phyloP scores from a whole-genome alignment of 2,888 invertebrate species.

The Andricus curvator region DNA sequence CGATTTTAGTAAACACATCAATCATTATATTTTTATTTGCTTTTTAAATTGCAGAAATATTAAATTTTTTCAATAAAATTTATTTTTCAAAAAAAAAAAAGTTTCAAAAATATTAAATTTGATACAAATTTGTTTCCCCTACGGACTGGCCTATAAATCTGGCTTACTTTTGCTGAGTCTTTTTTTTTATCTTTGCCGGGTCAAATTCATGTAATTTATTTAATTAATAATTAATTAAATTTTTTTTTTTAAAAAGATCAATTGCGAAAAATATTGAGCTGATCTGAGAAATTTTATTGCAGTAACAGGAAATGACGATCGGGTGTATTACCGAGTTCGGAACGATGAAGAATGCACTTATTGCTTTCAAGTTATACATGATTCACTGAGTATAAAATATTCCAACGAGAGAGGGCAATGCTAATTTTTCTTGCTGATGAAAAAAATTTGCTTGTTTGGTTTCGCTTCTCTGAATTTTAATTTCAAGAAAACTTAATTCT shows the following conservation, averaged over 20 bases:
- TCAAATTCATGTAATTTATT: too few relatives aligned
- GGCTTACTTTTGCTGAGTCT: too few relatives aligned
- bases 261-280: constrained; percentile 17
- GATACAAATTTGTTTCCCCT: too few relatives aligned
- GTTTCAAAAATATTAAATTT: too few relatives aligned
- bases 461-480: not conserved
- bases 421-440: not conserved
- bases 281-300: not conserved
- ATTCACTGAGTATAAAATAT: constrained; percentile 20
- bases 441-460: not conserved
- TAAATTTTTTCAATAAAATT: too few relatives aligned
- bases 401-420: not conserved
- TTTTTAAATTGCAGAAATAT: too few relatives aligned
- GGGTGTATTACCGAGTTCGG: constrained; percentile 43
- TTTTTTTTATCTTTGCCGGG: too few relatives aligned
- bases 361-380: not conserved
- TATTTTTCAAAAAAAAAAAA: too few relatives aligned
- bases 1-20: too few relatives aligned
- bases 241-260: not conserved
- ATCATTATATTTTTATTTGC: too few relatives aligned
- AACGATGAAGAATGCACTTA: not conserved
- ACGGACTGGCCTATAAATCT: too few relatives aligned
- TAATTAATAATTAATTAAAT: too few relatives aligned
- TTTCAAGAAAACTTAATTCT: not conserved
- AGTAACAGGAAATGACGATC: constrained; percentile 46